Percentiles rank a stretch among this genome's conserved stretches.
Evolutionary conservation across 2,888 invertebrate genomes (phyloP).

Genomic region (Morinoia aosen): DNA sequence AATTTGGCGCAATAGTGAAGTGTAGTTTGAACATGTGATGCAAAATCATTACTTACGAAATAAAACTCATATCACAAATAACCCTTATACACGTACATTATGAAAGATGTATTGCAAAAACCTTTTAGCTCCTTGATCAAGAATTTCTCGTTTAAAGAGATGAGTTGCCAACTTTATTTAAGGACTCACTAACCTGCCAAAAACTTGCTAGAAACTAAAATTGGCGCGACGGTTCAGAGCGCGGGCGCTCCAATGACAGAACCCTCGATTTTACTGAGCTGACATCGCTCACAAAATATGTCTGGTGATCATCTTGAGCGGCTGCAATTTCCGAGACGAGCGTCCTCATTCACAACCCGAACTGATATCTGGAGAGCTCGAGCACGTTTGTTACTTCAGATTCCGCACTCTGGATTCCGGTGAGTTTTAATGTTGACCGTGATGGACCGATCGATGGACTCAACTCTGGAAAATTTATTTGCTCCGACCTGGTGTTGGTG

Average conservation of each 20-base stretch:
- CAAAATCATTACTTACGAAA: neutral
- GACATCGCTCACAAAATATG: conserved; percentile 18
- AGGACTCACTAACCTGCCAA: neutral
- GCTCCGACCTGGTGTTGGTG: neutral
- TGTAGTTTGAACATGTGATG: neutral
- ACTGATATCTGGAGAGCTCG: neutral
- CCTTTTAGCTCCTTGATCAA: neutral
- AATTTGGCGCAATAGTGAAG: neutral
- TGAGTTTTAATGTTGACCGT: conserved; percentile 13
- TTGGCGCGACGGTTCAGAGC: neutral
- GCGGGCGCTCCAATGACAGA: neutral
- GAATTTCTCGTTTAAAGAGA: neutral
- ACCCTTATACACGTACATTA: too few species aligned
- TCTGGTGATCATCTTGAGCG: neutral
- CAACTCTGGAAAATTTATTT: neutral
- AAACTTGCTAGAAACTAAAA: neutral
- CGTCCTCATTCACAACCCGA: neutral
- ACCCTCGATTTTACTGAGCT: neutral
- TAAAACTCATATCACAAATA: too few species aligned
- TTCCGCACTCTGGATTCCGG: neutral
- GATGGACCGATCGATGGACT: neutral
- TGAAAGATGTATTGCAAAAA: neutral
- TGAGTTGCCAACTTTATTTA: neutral
- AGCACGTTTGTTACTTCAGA: conserved; percentile 6
- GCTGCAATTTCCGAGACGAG: conserved; percentile 16